Base-by-base conservation (phyloP, 1,140 invertebrate species). In the Galendromus occidentalis region DNA sequence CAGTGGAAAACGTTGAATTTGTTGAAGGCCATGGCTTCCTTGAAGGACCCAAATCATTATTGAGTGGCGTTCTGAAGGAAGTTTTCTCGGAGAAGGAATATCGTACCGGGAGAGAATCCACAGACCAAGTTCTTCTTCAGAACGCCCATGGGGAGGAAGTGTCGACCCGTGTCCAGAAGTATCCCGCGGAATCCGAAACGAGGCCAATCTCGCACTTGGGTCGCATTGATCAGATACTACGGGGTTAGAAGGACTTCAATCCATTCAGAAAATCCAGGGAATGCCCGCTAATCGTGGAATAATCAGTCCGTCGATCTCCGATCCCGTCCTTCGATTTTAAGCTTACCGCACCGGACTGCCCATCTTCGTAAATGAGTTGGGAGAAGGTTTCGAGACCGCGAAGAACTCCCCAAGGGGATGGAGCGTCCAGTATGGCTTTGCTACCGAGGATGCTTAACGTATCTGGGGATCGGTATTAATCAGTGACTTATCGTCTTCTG, bases 1-100 rank as follows among this genome's bases (percentile, higher is more conserved):
- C 82, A 84, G 71, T 83, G 82, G 42, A 83, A 74, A 20, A 81
- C 77, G 70, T 83, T 80, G 63, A 80, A 70, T 67, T 79, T 78
- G 67, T 78, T 78, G 68, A 69, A 71, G 14, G 74, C 68, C 75
- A 76, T 76, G 1, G 75, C 69, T 67, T 76, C 75, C 66, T 71
- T 65, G 5, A 71, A 42, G 22, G 14, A 41, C 20, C 12, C 29
- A 29, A 14, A 30, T 14, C 9, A 65, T 25, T 14, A n/a, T 7
- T 64, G 7, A n/a, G 1, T 30, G 29, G 18, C 9, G 17, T 17
- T 12, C 12, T 14, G 29, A 28, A 20, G 14, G 20, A 59, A 0
- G 12, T 17, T 14, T 12, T 14, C n/a, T n/a, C n/a, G n/a, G n/a
- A n/a, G n/a, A n/a, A n/a, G n/a, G n/a, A n/a, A n/a, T n/a, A n/a